Base-by-base conservation (phyloP, 1,140 invertebrate species). In the Metopolophium dirhodum region DNA sequence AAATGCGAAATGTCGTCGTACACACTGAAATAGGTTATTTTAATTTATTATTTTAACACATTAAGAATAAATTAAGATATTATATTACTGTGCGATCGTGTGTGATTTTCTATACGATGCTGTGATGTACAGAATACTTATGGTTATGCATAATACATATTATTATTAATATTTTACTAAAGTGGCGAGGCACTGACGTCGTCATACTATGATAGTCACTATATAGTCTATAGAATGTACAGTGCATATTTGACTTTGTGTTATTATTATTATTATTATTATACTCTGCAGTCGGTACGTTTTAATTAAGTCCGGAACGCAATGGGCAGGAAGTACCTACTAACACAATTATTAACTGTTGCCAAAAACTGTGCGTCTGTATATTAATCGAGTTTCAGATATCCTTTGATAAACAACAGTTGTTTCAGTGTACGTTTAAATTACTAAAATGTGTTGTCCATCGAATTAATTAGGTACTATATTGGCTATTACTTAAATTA, bases 331-430 rank as follows among this genome's bases (percentile, higher is more conserved):
- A 83, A 37, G 77, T 37, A 37, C n/a, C 77, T 83, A 37, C 77
- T 83, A 83, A 22, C 35, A 83, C 35, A 83, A 83, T 83, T 83
- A 83, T 83, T 83, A 83, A 83, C 77, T 83, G 35, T 83, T 68
- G 61, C 77, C n/a, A 83, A 83, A 83, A 83, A 83, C 35, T 83
- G 35, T 20, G 61, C 61, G 30, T n/a, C 61, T 68, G 14, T 68
- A n/a, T 68, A 83, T 83, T 83, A 83, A 83, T 41, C 14, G 41
- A 45, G 83, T 85, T 37, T 85, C 9, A 41, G 41, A 85, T 45
- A 85, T 85, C 83, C 83, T 85, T 85, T 45, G 37, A 85, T 45
- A 41, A 85, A 45, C 22, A 45, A 85, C 61, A 68, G 61, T n/a
- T 68, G 26, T 68, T 68, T 68, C 22, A n/a, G 30, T n/a, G 61